phyloP scores from a whole-genome alignment of 2,888 invertebrate genomes.

The Trimorus sp. region DNA sequence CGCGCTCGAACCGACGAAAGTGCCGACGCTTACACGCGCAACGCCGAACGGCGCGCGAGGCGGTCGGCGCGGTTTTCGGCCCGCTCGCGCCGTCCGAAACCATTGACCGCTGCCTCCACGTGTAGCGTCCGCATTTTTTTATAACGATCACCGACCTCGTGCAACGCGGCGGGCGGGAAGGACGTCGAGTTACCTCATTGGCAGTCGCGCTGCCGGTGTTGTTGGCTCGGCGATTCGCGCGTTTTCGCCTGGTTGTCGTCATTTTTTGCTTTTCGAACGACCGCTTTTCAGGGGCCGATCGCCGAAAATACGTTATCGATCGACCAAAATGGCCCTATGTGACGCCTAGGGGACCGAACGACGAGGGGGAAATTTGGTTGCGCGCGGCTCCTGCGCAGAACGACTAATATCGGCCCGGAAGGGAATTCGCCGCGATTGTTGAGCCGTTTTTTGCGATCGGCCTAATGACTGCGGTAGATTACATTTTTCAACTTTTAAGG shows the following conservation, averaged over 20 bases:
- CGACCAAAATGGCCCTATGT: conserved; percentile 70
- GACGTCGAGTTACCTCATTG: conserved; percentile 80
- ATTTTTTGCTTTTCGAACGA: conserved; percentile 23
- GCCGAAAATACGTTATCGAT: conserved; percentile 73
- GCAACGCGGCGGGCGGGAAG: conserved; percentile 85
- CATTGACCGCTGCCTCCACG: conserved; percentile 79
- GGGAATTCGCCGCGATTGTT: no score
- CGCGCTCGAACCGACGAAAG: no score
- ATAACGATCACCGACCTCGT: conserved; percentile 85
- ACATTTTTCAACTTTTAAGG: no score
- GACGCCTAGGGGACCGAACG: conserved; percentile 69
- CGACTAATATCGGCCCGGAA: no score
- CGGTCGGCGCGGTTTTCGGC: conserved; percentile 67
- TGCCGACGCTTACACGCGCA: no score
- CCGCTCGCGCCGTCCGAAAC: conserved; percentile 72
- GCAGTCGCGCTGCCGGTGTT: conserved; percentile 69
- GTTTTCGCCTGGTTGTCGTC: conserved; percentile 5
- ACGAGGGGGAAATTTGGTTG: conserved; percentile 72
- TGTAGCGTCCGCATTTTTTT: conserved; percentile 81
- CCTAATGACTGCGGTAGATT: no score
- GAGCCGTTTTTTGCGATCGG: no score
- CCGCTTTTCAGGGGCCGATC: conserved; percentile 21
- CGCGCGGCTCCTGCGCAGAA: conserved; percentile 53
- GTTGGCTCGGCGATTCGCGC: conserved; percentile 28
- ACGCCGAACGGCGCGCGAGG: no score